Conservation (phyloP, 2,113 vertebrate genomes). For the Neotragus moschatus region DNA sequence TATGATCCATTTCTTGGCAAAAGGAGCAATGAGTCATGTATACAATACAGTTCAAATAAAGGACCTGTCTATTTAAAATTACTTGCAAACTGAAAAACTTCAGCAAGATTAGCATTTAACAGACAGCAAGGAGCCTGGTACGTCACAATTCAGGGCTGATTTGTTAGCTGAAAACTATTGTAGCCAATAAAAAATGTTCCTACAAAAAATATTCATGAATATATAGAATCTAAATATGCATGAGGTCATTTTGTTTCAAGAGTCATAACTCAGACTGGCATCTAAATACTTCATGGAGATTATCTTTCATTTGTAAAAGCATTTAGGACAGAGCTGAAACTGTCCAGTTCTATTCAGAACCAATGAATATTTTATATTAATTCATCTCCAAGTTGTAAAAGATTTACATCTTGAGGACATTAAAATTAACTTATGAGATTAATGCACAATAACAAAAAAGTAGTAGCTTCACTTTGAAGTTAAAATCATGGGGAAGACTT, state of each 20-base stretch:
- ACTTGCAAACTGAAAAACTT: conserved; percentile 26
- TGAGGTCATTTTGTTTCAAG: conserved; percentile 52
- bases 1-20: background rate
- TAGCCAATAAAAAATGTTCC: conserved; percentile 12
- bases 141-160: conserved; percentile 1
- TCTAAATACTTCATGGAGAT: conserved; percentile 45
- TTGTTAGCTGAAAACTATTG: conserved; percentile 49
- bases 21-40: background rate
- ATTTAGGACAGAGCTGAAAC: conserved; percentile 20
- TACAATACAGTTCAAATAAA: background rate
- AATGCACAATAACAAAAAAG: conserved; percentile 22
- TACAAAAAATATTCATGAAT: background rate
- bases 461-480: conserved; percentile 24
- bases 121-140: background rate
- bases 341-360: conserved; percentile 36
- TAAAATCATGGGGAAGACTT: background rate
- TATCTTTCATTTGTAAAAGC: conserved; percentile 53
- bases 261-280: conserved; percentile 37
- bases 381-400: conserved; percentile 55
- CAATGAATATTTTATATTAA: conserved; percentile 49
- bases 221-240: conserved; percentile 56
- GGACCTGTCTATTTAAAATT: background rate
- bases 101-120: conserved; percentile 10
- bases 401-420: conserved; percentile 60
- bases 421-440: conserved; percentile 62